Percentiles rank a stretch among this genome's conserved stretches.
Evolutionary conservation across 2,797 vertebrate genomes (phyloP).

Genomic region (Champsocephalus esox): DNA sequence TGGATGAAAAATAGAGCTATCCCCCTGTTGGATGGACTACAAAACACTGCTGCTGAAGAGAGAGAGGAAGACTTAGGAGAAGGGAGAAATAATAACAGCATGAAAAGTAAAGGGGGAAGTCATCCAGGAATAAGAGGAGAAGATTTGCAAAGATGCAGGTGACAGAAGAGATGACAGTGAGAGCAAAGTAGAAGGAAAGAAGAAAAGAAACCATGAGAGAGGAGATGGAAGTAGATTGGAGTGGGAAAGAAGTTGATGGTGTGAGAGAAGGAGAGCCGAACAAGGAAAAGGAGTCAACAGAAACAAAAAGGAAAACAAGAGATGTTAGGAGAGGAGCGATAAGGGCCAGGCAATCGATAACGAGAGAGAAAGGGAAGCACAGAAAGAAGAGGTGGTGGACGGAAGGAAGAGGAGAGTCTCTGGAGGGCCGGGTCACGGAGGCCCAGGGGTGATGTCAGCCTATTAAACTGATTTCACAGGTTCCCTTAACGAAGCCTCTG

Average conservation of each 20-base stretch:
- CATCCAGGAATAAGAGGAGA: background rate
- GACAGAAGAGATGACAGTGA: background rate
- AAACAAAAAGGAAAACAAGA: slow-evolving; percentile 1
- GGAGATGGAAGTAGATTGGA: background rate
- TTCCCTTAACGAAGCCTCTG: slow-evolving; percentile 87
- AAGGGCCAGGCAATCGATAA: slow-evolving; percentile 41
- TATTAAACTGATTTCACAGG: slow-evolving; percentile 88
- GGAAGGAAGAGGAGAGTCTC: slow-evolving; percentile 59
- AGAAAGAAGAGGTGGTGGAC: slow-evolving; percentile 36
- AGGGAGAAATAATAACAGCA: slow-evolving; percentile 1
- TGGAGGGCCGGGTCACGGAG: slow-evolving; percentile 75
- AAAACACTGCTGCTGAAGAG: slow-evolving; percentile 54
- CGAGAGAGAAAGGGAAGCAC: slow-evolving; percentile 22
- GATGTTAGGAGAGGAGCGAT: slow-evolving; percentile 14
- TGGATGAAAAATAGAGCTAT: slow-evolving; percentile 69
- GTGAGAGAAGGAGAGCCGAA: background rate
- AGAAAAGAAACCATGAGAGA: background rate
- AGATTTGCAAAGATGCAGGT: background rate
- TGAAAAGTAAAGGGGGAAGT: background rate
- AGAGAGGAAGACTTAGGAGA: slow-evolving; percentile 57
- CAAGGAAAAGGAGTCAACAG: background rate
- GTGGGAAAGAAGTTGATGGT: slow-evolving; percentile 11
- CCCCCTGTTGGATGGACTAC: slow-evolving; percentile 50
- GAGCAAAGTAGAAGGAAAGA: background rate
- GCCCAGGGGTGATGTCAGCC: slow-evolving; percentile 86